Conservation (phyloP, 2,113 vertebrate species). For the Geococcyx californianus region DNA sequence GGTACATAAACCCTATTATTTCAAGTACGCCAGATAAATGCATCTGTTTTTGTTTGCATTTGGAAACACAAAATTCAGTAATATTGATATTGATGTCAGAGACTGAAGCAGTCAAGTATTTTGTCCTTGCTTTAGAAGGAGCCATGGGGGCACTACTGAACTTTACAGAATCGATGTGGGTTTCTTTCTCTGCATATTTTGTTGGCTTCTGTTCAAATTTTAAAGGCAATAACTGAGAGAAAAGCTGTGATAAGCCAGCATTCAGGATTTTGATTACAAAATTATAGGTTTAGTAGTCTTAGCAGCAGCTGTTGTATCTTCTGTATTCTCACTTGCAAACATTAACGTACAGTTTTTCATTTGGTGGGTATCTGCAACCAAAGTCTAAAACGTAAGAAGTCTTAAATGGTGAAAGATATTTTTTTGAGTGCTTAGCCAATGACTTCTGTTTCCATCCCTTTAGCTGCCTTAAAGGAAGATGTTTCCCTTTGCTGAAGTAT, state of each 20-base stretch:
- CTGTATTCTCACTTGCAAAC: neutral
- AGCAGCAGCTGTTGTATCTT: neutral
- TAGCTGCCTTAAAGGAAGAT: constrained; percentile 54
- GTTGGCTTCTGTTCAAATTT: neutral
- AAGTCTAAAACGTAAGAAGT: neutral
- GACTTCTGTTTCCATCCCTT: neutral
- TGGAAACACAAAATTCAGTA: neutral
- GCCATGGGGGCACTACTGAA: neutral
- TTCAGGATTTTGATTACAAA: neutral
- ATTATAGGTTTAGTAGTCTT: neutral
- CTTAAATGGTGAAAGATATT: neutral
- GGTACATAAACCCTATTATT: neutral
- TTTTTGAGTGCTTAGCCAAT: neutral
- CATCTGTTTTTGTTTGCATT: neutral
- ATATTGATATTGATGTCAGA: neutral
- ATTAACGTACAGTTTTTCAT: neutral
- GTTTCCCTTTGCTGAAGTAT: constrained; percentile 75
- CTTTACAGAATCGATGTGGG: neutral
- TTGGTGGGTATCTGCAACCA: neutral
- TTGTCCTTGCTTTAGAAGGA: neutral
- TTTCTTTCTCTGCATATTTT: neutral
- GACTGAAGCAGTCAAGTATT: neutral
- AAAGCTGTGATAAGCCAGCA: neutral
- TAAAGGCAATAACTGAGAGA: neutral
- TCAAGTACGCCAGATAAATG: neutral